Evolutionary conservation across 2,113 vertebrate species (phyloP).

Genomic region (Erythrolamprus reginae): DNA sequence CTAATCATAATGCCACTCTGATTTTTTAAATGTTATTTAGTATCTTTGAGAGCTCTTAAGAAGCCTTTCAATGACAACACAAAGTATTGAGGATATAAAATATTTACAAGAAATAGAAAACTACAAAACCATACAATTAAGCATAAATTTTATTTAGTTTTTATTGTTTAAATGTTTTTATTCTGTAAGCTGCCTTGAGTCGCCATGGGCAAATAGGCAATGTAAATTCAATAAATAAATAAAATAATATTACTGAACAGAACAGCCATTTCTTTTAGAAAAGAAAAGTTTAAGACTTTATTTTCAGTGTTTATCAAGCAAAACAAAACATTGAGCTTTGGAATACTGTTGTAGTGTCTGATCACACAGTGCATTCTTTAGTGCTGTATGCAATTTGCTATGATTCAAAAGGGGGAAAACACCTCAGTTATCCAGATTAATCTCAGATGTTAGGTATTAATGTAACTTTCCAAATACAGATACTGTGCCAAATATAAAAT

Average conservation of each 20-base stretch:
- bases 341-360: constrained; percentile 52
- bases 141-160: constrained; percentile 1
- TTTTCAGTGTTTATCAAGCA: constrained; percentile 67
- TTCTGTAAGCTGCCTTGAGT: no score
- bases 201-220: no score
- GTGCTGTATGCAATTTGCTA: constrained; percentile 39
- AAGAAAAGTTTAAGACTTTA: constrained; percentile 74
- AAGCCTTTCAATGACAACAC: constrained; percentile 32
- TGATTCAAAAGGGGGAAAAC: constrained; percentile 35
- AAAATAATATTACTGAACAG: constrained; percentile 44
- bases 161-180: no score
- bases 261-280: constrained; percentile 41
- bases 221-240: no score
- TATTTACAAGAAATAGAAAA: constrained; percentile 45
- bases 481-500: constrained; percentile 31
- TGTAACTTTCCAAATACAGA: background rate
- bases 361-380: constrained; percentile 35
- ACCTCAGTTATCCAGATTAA: constrained; percentile 42
- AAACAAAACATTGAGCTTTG: constrained; percentile 64
- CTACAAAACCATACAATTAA: constrained; percentile 48
- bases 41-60: background rate
- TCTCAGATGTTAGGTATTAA: constrained; percentile 22
- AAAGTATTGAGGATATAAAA: constrained; percentile 49
- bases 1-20: background rate
- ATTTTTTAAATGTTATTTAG: background rate